Base-by-base conservation (phyloP, 2,797 vertebrate genomes). In the Sylvia borin region DNA sequence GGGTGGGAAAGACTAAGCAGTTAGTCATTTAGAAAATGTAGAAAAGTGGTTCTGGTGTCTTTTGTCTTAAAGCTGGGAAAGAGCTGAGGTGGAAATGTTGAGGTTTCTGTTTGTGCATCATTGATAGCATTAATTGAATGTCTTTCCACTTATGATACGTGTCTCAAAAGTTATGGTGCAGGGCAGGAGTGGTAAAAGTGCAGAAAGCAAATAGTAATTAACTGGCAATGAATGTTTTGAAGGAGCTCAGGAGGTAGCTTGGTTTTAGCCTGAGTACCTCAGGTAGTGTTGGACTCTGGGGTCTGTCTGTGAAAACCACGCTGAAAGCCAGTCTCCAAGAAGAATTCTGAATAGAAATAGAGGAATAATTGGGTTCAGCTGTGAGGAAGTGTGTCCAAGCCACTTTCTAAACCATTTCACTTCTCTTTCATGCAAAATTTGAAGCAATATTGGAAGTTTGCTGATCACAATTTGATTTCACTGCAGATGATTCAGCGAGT, bases 391-490 rank as follows among this genome's bases (percentile, higher is more conserved):
- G 38, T 43, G 61, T 58, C 55, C 58, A 79, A 71, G 26, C 20
- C 48, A 47, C 62, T 84, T 92, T 78, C 62, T 81, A 87, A 95
- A 64, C 60, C 51, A 36, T 90, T 84, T 60, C 66, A 7, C 2
- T 88, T 77, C 73, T 88, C 71, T 73, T 91, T 79, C 7, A 3
- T 71, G 47, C 71, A 74, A 82, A 94, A 61, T 87, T 47, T n/a
- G 47, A 92, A 26, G 74, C 9, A 3, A 5, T 90, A 55, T 36
- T 67, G 60, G 22, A 74, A 79, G 50, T 67, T 90, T 14, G 73
- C 87, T 81, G 79, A 90, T 88, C 47, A 72, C 51, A 42, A 11
- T 76, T 90, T 93, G 83, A 50, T 88, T 93, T 94, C 45, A 54
- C 48, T 19, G 34, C 70, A 58, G 20, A 83, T 87, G 66, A 50